Evolutionary conservation across 2,888 invertebrate genomes (phyloP).

Genomic region (Clistopyga incitator): DNA sequence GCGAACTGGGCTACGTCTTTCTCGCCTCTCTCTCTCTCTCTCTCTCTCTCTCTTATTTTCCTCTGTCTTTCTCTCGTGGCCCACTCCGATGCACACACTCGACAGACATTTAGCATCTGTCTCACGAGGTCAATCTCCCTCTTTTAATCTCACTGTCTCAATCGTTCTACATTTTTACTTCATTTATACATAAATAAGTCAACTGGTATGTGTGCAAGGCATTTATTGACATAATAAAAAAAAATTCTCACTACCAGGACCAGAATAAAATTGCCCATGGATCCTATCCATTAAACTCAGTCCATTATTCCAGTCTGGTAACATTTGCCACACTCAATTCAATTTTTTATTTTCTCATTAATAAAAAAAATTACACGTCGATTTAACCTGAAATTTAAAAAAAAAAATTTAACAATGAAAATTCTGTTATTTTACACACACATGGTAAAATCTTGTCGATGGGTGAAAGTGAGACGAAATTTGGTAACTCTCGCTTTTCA

Average conservation of each 20-base stretch:
- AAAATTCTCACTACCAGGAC: no score
- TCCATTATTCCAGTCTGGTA: no score
- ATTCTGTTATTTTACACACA: no score
- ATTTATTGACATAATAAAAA: background rate
- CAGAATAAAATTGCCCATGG: no score
- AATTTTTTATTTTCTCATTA: no score
- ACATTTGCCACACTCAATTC: no score
- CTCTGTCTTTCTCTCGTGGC: conserved; percentile 25
- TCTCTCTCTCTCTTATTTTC: conserved; percentile 16
- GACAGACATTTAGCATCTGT: conserved; percentile 2
- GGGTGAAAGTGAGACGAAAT: conserved; percentile 56
- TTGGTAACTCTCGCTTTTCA: conserved; percentile 54
- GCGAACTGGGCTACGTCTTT: conserved; percentile 43
- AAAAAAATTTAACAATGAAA: no score
- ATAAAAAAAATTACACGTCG: no score
- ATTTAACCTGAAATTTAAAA: no score
- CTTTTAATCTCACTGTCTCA: background rate
- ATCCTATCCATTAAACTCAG: no score
- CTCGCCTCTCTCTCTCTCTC: conserved; percentile 27
- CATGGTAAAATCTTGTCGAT: background rate
- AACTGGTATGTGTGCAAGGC: background rate
- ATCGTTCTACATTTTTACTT: conserved; percentile 10
- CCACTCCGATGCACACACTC: background rate
- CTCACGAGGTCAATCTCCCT: background rate
- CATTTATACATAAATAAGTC: background rate